Base-by-base conservation (phyloP, 2,888 invertebrate genomes). In the Agriotes lineatus region DNA sequence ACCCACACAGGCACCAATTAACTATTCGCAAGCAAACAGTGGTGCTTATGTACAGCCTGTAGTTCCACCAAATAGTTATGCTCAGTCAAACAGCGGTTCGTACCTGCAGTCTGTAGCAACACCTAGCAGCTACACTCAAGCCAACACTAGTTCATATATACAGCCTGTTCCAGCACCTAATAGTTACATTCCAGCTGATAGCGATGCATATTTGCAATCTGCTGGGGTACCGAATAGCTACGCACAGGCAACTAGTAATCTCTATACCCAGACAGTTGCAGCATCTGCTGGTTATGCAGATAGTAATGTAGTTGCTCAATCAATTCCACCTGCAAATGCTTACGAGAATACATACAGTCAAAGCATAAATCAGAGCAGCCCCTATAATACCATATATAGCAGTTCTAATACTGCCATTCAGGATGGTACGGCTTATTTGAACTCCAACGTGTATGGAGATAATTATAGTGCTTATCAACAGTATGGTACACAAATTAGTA, bases 21-120 rank as follows among this genome's bases (percentile, higher is more conserved):
- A 5, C 37, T 62, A 62, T 18, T 22, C 30, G 25, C 54, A 39
- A 16, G 18, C 44, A 9, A 54, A 52, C 30, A 54, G 7, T 42
- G 19, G 10, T 35, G 12, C 50, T 2, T 50, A 25, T 30, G 12
- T 10, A 7, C 6, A 10, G 5, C 10, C 22, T 48, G 10, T 12
- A 12, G 19, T 12, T 20, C 7, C 16, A 14, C 50, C 22, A 1
- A 44, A 44, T 44, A 44, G 44, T 7, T 44, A 44, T 44, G 44
- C 9, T 44, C 19, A 44, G 18, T 9, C 16, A 18, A 44, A 44
- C 7, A 44, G 9, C 14, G 14, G 19, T 19, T 44, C 44, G n/a
- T n/a, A n/a, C n/a, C n/a, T n/a, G n/a, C n/a, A n/a, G n/a, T n/a
- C n/a, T n/a, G n/a, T 33, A 33, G n/a, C n/a, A n/a, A n/a, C n/a